A percentile compares a stretch with the other conserved stretches of the same genome.
These are phyloP conservation scores for Syrphus vitripennis DNA, from an alignment of 2,888 invertebrate genomes.

Conservation along the genomic window DNA sequence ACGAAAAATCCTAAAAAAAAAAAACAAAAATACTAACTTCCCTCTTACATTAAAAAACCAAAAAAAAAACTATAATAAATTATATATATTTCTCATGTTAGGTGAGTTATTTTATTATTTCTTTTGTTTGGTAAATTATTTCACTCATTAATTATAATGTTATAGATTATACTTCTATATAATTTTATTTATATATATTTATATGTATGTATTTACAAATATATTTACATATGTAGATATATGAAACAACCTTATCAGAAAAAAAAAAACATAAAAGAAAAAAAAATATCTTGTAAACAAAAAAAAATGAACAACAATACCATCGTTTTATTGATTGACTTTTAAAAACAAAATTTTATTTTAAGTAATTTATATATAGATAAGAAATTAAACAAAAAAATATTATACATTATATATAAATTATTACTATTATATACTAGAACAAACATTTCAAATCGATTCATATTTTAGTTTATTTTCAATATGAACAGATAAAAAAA, in stretches of 20 bases:
- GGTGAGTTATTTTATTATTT: constrained; percentile 39
- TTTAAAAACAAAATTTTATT: constrained; percentile 34
- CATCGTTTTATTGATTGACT: constrained; percentile 55
- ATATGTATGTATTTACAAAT: constrained; percentile 21
- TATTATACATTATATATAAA: constrained; percentile 59
- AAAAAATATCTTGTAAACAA: constrained; percentile 40
- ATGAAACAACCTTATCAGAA: background rate
- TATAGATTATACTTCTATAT: constrained; percentile 2
- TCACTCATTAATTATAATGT: constrained; percentile 24
- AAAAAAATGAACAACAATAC: constrained; percentile 51
- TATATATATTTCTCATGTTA: constrained; percentile 50
- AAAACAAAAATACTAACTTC: constrained; percentile 30
- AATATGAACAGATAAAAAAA: constrained; percentile 28
- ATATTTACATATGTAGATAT: constrained; percentile 7
- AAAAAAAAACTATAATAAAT: constrained; percentile 43
- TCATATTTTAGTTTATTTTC: constrained; percentile 40
- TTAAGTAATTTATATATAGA: constrained; percentile 38
- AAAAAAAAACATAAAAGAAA: background rate
- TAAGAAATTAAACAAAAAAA: constrained; percentile 26
- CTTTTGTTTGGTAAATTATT: constrained; percentile 12
- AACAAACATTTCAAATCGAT: constrained; percentile 39
- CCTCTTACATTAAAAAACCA: constrained; percentile 35
- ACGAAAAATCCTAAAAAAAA: constrained; percentile 32
- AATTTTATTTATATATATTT: constrained; percentile 21
- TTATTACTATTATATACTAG: constrained; percentile 37